These are phyloP conservation scores for Semaprochilodus insignis DNA, from an alignment of 2,797 vertebrate species.

Conservation along the genomic window DNA sequence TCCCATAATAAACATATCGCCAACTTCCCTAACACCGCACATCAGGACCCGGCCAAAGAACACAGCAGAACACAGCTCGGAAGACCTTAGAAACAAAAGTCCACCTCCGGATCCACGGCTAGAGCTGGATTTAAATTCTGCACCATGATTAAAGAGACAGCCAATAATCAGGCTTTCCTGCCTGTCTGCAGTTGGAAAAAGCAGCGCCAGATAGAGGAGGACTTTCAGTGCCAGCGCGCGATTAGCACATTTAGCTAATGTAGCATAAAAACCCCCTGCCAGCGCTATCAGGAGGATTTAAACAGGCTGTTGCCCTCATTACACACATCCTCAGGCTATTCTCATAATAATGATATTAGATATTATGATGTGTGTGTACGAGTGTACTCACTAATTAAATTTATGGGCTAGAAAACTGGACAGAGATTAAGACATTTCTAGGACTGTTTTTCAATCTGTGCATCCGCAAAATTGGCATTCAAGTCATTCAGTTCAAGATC, in stretches of 20 bases:
- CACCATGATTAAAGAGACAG: background rate
- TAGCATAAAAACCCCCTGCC: background rate
- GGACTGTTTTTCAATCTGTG: background rate
- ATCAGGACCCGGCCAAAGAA: too few species aligned
- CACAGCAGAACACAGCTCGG: too few species aligned
- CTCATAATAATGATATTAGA: background rate
- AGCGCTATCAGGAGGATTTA: background rate
- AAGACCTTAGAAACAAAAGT: background rate
- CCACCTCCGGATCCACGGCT: background rate
- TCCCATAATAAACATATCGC: too few species aligned
- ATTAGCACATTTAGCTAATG: slow-evolving; percentile 18
- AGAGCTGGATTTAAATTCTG: background rate
- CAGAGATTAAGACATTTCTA: background rate
- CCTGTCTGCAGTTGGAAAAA: background rate
- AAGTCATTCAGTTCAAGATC: background rate
- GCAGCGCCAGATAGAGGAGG: background rate
- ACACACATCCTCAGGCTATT: slow-evolving; percentile 10
- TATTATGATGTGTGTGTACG: background rate
- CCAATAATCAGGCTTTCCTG: background rate
- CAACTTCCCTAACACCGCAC: too few species aligned
- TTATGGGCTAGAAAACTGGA: background rate
- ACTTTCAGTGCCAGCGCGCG: background rate
- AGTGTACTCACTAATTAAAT: background rate
- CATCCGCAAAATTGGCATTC: background rate
- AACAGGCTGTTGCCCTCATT: slow-evolving; percentile 9